phyloP scores from a whole-genome alignment of 2,113 vertebrate genomes.

The Myanophis thanlyinensis region DNA sequence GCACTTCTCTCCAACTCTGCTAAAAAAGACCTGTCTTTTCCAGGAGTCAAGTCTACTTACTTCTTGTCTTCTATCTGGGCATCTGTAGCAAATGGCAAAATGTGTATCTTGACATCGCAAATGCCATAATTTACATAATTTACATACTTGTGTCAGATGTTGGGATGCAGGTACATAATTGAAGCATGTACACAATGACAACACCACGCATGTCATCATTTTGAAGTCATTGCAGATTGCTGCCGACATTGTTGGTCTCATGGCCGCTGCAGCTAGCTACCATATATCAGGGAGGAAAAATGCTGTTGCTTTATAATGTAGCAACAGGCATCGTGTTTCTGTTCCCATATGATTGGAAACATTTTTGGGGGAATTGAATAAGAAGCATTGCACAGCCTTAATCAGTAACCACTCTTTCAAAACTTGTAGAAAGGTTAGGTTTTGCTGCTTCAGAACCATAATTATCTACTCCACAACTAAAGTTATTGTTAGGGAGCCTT shows the following conservation, averaged over 20 bases:
- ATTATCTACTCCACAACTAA: background rate
- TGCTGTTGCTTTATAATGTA: background rate
- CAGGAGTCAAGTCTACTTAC: background rate
- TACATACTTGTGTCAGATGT: background rate
- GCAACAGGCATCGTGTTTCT: background rate
- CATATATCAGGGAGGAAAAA: background rate
- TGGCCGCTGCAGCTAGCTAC: background rate
- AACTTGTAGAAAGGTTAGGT: background rate
- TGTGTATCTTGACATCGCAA: background rate
- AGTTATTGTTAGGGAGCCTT: background rate
- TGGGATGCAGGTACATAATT: background rate
- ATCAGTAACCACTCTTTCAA: background rate
- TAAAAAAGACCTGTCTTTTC: background rate
- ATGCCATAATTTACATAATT: background rate
- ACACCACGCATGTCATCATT: background rate
- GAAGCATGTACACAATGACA: background rate
- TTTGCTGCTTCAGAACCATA: background rate
- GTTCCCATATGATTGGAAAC: background rate
- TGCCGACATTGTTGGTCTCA: background rate
- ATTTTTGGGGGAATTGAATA: background rate
- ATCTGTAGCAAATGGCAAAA: background rate
- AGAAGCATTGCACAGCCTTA: background rate
- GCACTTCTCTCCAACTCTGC: background rate
- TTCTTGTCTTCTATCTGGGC: background rate
- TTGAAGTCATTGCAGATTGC: background rate